Evolutionary conservation across 2,113 vertebrate genomes (phyloP).

Genomic region (Calidris pugnax): DNA sequence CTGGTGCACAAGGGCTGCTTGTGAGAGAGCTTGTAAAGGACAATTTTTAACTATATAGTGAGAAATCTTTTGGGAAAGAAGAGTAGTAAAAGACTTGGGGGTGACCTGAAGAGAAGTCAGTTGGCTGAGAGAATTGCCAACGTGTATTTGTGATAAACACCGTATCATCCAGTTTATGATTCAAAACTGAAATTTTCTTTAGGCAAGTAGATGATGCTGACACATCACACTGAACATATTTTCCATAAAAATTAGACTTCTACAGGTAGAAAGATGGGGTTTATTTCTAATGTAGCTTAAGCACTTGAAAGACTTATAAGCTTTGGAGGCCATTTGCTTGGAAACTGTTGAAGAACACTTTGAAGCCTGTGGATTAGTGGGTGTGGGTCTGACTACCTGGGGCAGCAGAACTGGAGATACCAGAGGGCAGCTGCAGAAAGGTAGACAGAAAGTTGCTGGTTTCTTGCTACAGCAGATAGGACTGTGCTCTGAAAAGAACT

Average conservation of each 20-base stretch:
- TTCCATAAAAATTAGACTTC: not conserved
- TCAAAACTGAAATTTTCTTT: not conserved
- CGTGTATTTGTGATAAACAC: not conserved
- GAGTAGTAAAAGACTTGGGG: not conserved
- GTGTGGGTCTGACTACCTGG: not conserved
- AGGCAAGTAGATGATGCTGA: not conserved
- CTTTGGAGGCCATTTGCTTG: not conserved
- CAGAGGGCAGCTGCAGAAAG: not conserved
- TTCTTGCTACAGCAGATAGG: not conserved
- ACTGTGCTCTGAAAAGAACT: not conserved
- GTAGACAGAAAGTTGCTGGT: not conserved
- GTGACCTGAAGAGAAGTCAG: not conserved
- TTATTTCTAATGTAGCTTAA: not conserved
- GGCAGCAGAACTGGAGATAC: not conserved
- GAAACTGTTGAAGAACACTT: not conserved
- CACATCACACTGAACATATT: accelerated
- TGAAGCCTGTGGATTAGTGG: not conserved
- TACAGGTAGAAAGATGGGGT: not conserved
- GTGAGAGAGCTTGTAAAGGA: not conserved
- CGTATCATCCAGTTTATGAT: not conserved
- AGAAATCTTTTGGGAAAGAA: not conserved
- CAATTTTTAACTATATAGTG: not conserved
- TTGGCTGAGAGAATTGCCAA: not conserved
- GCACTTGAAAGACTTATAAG: not conserved
- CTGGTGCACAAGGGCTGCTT: not conserved